Evolutionary conservation across 2,888 invertebrate genomes (phyloP), one percentile per base, ranked within the genome.

Genomic region (Ennomos fuscantarius): DNA sequence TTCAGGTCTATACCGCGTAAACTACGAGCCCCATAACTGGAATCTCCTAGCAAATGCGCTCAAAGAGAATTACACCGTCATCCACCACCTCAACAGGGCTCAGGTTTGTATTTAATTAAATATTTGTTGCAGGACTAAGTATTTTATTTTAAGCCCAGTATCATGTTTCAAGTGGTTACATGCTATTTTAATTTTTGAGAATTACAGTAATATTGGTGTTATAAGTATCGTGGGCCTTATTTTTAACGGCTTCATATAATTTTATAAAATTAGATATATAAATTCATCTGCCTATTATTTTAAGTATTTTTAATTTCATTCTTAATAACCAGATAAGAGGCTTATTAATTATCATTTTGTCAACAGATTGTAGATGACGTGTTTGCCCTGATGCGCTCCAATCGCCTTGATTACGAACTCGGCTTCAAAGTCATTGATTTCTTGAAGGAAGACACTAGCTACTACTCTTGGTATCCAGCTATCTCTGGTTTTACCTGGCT

Each of bases 41-140:
- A 70, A 83, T 9, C 72, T 84, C 63, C 78, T 95, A 24, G 89
- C 86, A 0, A 66, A 76, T 3, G 92, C 90, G 24, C 79, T 94
- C 6, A 79, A 82, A 34, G 60, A 66, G 0, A 76, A 86, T 36
- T 53, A 60, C 15, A 59, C 62, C 0, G 68, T 39, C 11, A 95
- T 97, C 48, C 93, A 95, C 66, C 89, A 93, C 37, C 73, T 95
- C 1, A 96, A 96, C 78, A 93, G 96, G 74, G 97, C 96, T 9
- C 97, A 97, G 86, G 91, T 96, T 62, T 62, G 53, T 35, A 43
- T 13, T 40, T 41, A 24, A 24, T 24, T 24, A 24, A 24, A 24
- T 24, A 24, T 24, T 3, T 6, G 5, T 5, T 24, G 6, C 6
- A 24, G 2, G 24, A 24, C 6, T 24, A 24, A 6, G 0, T 24